Conservation (phyloP, 2,888 invertebrate species). For the Willowsia nigromaculata region DNA sequence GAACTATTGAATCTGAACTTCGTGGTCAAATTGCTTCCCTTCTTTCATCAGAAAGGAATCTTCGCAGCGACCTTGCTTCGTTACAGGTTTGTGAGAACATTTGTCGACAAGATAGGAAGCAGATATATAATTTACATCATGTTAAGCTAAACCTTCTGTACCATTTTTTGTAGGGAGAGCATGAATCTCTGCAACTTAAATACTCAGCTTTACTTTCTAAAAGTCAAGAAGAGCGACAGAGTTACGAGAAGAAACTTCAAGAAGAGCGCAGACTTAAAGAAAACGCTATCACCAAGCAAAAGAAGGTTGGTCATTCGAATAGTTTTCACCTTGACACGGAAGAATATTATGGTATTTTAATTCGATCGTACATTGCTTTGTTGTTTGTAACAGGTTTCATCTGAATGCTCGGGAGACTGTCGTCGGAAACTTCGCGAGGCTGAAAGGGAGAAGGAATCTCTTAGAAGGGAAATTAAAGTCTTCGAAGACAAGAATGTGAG, state of each 20-base stretch:
- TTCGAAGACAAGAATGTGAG: conserved; percentile 77
- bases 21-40: conserved; percentile 78
- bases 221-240: conserved; percentile 78
- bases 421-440: conserved; percentile 77
- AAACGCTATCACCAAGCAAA: conserved; percentile 78
- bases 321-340: too few relatives aligned
- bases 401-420: conserved; percentile 78
- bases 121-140: too few relatives aligned
- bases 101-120: too few relatives aligned
- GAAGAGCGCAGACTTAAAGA: conserved; percentile 78
- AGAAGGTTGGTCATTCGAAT: conserved; percentile 70
- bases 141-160: too few relatives aligned
- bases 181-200: conserved; percentile 79
- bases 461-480: conserved; percentile 76
- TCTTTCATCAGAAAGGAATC: conserved; percentile 78
- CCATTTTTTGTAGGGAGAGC: conserved; percentile 76
- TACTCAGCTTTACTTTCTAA: conserved; percentile 78
- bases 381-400: conserved; percentile 74
- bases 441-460: conserved; percentile 77
- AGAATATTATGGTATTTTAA: not conserved
- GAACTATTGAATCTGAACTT: conserved; percentile 78
- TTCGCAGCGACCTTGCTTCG: conserved; percentile 78
- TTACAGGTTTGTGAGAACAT: conserved; percentile 71
- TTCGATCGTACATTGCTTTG: not conserved
- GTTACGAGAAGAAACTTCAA: conserved; percentile 78